phyloP scores from a whole-genome alignment of 2,797 vertebrate species.

The Scyliorhinus canicula region DNA sequence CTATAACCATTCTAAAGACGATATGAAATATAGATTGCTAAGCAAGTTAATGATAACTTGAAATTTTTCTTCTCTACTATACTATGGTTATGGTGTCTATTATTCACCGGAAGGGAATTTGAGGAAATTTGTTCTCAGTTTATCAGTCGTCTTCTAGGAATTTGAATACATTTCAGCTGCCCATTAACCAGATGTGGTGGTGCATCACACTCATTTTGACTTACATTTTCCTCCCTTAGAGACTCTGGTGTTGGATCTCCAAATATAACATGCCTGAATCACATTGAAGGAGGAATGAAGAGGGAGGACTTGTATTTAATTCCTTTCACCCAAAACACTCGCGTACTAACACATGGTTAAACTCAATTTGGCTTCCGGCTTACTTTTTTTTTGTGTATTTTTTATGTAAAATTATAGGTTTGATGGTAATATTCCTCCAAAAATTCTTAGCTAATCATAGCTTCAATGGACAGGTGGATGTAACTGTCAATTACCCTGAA shows the following conservation, averaged over 20 bases:
- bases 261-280: slow-evolving; percentile 10
- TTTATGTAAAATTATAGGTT: not conserved
- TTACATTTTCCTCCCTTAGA: slow-evolving; percentile 21
- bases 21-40: not conserved
- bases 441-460: not conserved
- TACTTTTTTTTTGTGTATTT: not conserved
- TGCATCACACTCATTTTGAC: not conserved
- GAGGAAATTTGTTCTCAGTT: not conserved
- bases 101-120: not conserved
- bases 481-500: not conserved
- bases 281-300: not conserved
- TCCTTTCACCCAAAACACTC: not conserved
- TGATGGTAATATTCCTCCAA: not conserved
- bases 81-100: not conserved
- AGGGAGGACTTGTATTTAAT: not conserved
- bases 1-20: not conserved
- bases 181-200: not conserved
- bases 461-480: not conserved
- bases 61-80: not conserved
- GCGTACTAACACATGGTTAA: not conserved
- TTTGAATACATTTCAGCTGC: not conserved
- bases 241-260: not conserved
- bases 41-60: not conserved
- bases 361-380: not conserved
- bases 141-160: not conserved